Evolutionary conservation across 1,140 invertebrate species (phyloP).

Genomic region (Polypedilum vanderplanki): DNA sequence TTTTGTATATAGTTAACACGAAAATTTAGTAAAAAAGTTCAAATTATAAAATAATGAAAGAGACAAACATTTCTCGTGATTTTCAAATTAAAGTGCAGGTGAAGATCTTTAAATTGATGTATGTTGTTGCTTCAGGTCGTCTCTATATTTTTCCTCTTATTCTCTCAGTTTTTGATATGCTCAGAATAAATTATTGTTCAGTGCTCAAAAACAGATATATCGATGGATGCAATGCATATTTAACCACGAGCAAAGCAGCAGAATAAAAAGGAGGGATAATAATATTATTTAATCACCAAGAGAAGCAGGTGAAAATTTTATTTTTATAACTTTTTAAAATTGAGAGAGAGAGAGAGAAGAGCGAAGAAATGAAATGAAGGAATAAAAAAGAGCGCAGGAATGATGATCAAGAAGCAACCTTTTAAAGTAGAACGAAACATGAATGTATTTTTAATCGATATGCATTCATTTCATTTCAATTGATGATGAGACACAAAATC

Average conservation of each 20-base stretch:
- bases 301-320: conserved; percentile 22
- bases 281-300: not conserved
- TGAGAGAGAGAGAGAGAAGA: not conserved
- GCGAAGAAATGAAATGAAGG: not conserved
- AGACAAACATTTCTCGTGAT: conserved; percentile 19
- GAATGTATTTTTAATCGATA: conserved; percentile 28
- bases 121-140: too few species aligned
- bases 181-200: conserved; percentile 14
- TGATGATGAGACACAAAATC: not conserved
- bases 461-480: conserved; percentile 1
- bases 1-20: not conserved
- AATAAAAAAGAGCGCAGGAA: too few species aligned
- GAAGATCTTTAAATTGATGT: not conserved
- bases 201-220: not conserved
- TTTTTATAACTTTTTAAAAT: not conserved
- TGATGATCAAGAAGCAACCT: conserved; percentile 1
- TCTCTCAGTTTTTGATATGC: not conserved
- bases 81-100: conserved; percentile 28
- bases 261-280: too few species aligned
- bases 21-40: not conserved
- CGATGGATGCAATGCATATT: too few species aligned
- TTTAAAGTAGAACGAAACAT: conserved; percentile 22
- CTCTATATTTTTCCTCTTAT: too few species aligned
- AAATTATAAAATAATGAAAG: conserved; percentile 7
- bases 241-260: too few species aligned